Evolutionary conservation across 2,113 vertebrate genomes (phyloP).

Genomic region (Galbula dea): DNA sequence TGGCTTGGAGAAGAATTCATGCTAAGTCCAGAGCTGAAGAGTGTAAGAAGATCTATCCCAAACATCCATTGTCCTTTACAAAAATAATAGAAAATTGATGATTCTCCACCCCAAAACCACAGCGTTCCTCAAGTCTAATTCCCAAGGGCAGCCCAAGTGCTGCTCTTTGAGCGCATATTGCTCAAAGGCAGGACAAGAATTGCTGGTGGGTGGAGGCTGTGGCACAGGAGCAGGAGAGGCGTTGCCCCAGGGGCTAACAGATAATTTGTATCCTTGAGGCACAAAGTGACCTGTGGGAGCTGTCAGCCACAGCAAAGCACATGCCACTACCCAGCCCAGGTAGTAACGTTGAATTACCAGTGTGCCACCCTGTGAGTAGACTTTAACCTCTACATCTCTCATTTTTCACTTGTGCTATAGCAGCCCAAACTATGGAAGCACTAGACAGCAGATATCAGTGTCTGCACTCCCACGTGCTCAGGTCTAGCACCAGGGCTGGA

Average conservation of each 20-base stretch:
- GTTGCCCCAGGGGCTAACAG: not conserved
- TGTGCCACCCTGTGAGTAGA: not conserved
- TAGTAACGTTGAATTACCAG: not conserved
- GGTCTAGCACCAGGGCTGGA: not conserved
- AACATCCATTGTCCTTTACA: not conserved
- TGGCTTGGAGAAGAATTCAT: not conserved
- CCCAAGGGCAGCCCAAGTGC: not conserved
- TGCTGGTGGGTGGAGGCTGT: not conserved
- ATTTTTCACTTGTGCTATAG: not conserved
- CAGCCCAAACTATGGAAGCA: not conserved
- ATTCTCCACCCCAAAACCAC: constrained; percentile 1
- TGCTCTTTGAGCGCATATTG: not conserved
- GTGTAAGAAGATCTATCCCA: not conserved
- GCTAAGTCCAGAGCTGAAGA: not conserved
- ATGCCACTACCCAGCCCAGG: not conserved
- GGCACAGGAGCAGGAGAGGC: not conserved
- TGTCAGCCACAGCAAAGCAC: not conserved
- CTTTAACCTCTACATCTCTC: not conserved
- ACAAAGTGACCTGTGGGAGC: not conserved
- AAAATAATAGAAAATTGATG: not conserved
- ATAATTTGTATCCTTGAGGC: not conserved
- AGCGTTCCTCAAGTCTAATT: not conserved
- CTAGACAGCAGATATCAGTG: not conserved
- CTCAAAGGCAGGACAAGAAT: not conserved
- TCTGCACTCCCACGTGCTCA: not conserved